A percentile compares a stretch with the other conserved stretches of the same genome.
Conservation (phyloP, 2,888 invertebrate species). For the Oscheius sp. region DNA sequence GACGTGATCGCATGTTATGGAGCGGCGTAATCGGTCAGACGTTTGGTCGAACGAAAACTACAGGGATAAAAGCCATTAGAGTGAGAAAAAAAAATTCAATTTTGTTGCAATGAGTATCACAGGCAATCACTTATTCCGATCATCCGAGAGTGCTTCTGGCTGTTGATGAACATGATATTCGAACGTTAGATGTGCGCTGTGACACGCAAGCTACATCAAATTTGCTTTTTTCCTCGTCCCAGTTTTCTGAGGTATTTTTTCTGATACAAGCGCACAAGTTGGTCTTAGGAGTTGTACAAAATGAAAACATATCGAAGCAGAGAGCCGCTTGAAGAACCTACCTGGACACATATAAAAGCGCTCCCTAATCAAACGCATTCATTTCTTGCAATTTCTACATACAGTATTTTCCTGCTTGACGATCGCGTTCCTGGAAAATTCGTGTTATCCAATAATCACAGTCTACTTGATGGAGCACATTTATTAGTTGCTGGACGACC, state of each 20-base stretch:
- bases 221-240: constrained; percentile 7
- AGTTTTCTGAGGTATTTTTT: constrained; percentile 1
- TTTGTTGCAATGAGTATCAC: not conserved
- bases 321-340: constrained; percentile 8
- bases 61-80: not conserved
- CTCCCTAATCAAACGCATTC: constrained; percentile 34
- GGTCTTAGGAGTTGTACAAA: not conserved
- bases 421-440: constrained; percentile 45
- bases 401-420: constrained; percentile 48
- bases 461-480: constrained; percentile 41
- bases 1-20: constrained; percentile 35
- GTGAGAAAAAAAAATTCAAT: no score
- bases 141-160: constrained; percentile 42
- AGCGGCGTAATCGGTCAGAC: constrained; percentile 25
- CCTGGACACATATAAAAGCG: constrained; percentile 37
- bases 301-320: no score
- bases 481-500: constrained; percentile 26
- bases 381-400: constrained; percentile 44
- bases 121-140: constrained; percentile 37
- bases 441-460: constrained; percentile 41
- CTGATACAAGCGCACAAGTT: not conserved
- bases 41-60: not conserved
- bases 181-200: constrained; percentile 31
- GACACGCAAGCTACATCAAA: constrained; percentile 8
- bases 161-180: constrained; percentile 19